Percentiles rank a stretch among this genome's conserved stretches.
Evolutionary conservation across 2,113 vertebrate species (phyloP).

Genomic region (Paracyprichromis sp.): DNA sequence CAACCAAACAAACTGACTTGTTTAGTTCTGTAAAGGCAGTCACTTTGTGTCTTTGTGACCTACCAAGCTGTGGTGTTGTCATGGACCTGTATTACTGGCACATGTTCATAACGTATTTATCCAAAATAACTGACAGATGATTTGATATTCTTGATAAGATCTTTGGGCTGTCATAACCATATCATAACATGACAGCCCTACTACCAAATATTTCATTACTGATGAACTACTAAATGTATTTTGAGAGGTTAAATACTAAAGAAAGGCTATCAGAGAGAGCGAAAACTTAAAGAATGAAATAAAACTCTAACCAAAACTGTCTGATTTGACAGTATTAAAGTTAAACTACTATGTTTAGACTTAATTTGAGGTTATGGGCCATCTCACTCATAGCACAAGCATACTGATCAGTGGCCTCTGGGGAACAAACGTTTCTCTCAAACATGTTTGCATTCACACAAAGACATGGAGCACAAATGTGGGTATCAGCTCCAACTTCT

Average conservation of each 20-base stretch:
- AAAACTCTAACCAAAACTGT: not conserved
- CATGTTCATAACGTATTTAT: not conserved
- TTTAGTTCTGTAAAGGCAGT: not conserved
- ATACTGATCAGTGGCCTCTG: fast-evolving
- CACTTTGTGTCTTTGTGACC: not conserved
- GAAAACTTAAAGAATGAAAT: not conserved
- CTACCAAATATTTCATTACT: not conserved
- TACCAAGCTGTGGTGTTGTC: not conserved
- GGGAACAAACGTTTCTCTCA: not conserved
- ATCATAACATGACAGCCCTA: not conserved
- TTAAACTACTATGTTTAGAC: not conserved
- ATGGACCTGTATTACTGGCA: not conserved
- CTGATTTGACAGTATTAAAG: not conserved
- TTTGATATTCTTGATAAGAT: not conserved
- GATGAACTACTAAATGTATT: not conserved
- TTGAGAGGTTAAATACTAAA: not conserved
- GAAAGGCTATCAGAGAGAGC: not conserved
- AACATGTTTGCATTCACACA: not conserved
- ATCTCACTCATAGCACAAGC: not conserved
- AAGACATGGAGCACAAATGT: not conserved
- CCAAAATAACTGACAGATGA: not conserved
- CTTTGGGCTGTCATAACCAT: not conserved
- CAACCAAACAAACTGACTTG: not conserved
- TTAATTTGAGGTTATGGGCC: not conserved
- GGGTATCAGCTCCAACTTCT: not conserved